Evolutionary conservation across 2,113 vertebrate species (phyloP), one percentile per base, ranked within the genome.

Genomic region (Mesocricetus auratus): DNA sequence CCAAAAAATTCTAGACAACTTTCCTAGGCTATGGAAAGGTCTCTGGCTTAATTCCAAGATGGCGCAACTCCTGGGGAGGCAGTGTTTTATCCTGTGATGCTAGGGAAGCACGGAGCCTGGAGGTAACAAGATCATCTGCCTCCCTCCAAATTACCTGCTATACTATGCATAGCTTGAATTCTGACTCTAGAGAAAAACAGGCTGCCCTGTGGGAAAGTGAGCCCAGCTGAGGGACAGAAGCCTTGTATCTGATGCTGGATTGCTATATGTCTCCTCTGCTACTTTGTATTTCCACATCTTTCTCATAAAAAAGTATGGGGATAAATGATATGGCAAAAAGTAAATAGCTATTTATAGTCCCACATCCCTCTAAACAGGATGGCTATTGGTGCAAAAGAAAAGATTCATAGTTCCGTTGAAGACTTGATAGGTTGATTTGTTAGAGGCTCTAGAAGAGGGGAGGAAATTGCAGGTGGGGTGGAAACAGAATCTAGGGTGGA

Each of bases 311-410:
- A 96, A 83, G 9, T 82, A 93, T 83, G 58, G 93, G 42, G 71
- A 96, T 89, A 78, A 86, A 74, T 77, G n/a, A 91, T 79, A 81
- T 0, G 33, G 6, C 79, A 77, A 94, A 81, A 96, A 94, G 83
- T 66, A 95, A 87, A 92, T 29, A 81, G 29, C 68, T 91, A 42
- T 89, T 95, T 94, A 73, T 93, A 96, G 87, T 68, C 33, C 45
- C 91, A 86, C 56, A 17, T 92, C 85, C 19, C 89, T 94, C 91
- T 86, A 86, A 95, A 97, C 60, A 96, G 26, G n/a, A 47, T 68
- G 71, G 24, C 60, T 96, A 73, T 58, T 62, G 64, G 82, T 56
- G 83, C 60, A 86, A 13, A 66, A 94, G 85, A 50, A 89, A 92
- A 69, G 13, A 0, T 94, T 83, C 58, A 77, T 87, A 73, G 86